Percentiles rank a stretch among this genome's conserved stretches.
Evolutionary conservation across 1,140 invertebrate genomes (phyloP).

Genomic region (Brachionus rotundiformis): DNA sequence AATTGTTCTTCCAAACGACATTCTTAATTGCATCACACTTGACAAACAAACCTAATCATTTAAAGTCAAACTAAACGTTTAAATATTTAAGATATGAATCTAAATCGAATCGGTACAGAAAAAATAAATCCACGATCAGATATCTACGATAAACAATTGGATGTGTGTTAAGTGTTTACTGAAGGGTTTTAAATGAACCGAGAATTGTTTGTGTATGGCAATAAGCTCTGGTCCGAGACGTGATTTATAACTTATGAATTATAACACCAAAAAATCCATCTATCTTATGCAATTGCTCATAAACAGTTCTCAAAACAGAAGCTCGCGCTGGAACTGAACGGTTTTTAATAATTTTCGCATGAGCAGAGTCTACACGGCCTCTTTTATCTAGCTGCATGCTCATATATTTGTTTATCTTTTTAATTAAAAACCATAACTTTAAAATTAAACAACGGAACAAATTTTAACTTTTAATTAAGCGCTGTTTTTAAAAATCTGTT

Average conservation of each 20-base stretch:
- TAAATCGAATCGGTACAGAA: background rate
- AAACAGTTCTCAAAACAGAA: background rate
- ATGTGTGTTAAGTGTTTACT: conserved; percentile 2
- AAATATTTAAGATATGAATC: conserved; percentile 27
- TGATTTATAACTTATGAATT: conserved; percentile 26
- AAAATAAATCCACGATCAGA: background rate
- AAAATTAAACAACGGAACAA: conserved; percentile 29
- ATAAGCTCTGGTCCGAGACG: background rate
- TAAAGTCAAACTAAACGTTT: background rate
- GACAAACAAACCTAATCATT: conserved; percentile 2
- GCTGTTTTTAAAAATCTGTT: conserved; percentile 36
- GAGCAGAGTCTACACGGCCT: background rate
- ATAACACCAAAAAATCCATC: background rate
- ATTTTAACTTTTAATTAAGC: conserved; percentile 39
- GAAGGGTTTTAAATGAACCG: background rate
- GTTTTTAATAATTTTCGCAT: background rate
- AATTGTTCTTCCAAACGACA: background rate
- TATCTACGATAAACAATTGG: conserved; percentile 9
- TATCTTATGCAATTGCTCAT: background rate
- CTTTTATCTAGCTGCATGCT: conserved; percentile 12
- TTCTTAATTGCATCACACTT: conserved; percentile 46
- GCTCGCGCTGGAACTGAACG: background rate
- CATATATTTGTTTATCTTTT: conserved; percentile 48
- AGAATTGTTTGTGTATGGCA: background rate
- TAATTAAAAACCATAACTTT: conserved; percentile 28